Percentiles rank a stretch among this genome's conserved stretches.
Evolutionary conservation across 2,113 vertebrate species (phyloP).

Genomic region (Steatornis caripensis): DNA sequence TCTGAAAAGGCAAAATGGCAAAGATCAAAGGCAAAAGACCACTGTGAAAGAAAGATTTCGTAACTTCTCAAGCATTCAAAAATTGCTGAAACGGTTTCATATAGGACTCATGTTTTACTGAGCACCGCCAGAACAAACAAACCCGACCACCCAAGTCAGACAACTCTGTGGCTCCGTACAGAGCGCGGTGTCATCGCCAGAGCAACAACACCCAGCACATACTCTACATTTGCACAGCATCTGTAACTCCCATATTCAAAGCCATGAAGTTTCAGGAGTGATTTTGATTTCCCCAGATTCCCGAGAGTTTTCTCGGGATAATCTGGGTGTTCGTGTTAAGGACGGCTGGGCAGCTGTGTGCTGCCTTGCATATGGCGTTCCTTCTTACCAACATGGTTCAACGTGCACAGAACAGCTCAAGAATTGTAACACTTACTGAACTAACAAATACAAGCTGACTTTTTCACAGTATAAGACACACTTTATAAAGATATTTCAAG

Average conservation of each 20-base stretch:
- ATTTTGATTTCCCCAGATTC: neutral
- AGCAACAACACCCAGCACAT: neutral
- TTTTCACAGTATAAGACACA: neutral
- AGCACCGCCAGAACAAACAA: constrained; percentile 1
- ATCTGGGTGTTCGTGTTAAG: neutral
- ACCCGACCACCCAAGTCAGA: neutral
- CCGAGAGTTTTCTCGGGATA: neutral
- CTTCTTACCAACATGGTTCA: neutral
- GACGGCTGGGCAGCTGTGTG: accelerated
- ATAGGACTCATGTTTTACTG: neutral
- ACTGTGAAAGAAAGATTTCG: neutral
- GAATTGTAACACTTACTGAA: neutral
- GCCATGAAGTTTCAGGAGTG: neutral
- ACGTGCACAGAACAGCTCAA: neutral
- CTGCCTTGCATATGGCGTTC: neutral
- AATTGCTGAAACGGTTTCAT: neutral
- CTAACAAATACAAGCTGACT: neutral
- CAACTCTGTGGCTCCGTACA: accelerated
- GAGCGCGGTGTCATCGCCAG: accelerated
- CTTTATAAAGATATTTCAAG: neutral
- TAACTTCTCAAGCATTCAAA: neutral
- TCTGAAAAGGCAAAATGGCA: neutral
- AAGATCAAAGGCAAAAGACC: neutral
- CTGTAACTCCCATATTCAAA: neutral
- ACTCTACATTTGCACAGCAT: neutral